phyloP scores from a whole-genome alignment of 2,113 vertebrate species.

The Leptodactylus fuscus region DNA sequence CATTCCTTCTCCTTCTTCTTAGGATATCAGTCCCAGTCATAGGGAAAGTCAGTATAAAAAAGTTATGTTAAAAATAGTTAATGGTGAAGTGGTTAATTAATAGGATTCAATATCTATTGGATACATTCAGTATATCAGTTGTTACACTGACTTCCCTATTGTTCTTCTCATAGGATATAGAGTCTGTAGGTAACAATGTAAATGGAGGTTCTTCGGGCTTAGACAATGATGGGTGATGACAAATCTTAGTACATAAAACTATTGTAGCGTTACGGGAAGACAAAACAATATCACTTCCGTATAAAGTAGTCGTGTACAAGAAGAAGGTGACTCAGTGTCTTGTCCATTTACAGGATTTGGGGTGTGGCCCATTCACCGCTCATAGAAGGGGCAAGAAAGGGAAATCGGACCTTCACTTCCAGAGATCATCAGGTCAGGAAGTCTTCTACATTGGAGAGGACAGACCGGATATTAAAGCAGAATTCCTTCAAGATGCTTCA shows the following conservation, averaged over 20 bases:
- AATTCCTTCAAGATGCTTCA: no score
- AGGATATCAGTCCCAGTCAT: no score
- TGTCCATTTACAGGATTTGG: neutral
- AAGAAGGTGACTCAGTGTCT: neutral
- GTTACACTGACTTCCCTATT: no score
- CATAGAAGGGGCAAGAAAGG: neutral
- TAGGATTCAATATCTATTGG: no score
- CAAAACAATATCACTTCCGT: neutral
- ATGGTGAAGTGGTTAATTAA: no score
- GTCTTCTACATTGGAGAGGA: neutral
- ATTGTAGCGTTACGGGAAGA: conserved; percentile 12
- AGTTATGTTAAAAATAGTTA: no score
- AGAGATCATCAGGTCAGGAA: neutral
- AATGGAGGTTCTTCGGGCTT: no score
- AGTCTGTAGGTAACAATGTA: no score
- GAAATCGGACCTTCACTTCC: neutral
- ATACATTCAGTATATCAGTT: no score
- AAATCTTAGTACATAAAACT: neutral
- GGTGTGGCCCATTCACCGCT: neutral
- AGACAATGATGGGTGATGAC: neutral
- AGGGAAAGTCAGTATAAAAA: no score
- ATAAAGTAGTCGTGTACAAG: neutral
- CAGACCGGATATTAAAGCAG: neutral
- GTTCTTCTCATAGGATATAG: no score
- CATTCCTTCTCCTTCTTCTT: no score